Conservation (phyloP, 2,113 vertebrate genomes). For the Taurulus bubalis region DNA sequence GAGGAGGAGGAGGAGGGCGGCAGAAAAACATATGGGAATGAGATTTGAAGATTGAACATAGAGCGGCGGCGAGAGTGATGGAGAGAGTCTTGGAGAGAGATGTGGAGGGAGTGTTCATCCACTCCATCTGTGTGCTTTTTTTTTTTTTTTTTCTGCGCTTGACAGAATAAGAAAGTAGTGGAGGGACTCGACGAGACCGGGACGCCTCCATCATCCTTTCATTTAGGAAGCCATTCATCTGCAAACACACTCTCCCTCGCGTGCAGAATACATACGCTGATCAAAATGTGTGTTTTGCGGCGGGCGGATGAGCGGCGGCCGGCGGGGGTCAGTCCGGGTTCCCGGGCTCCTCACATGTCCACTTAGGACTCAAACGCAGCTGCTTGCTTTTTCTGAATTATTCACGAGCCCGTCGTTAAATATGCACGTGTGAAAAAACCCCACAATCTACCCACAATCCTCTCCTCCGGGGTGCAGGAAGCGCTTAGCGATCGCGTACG, state of each 20-base stretch:
- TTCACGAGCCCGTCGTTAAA: conserved; percentile 80
- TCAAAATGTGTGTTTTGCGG: not conserved
- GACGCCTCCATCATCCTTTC: conserved; percentile 29
- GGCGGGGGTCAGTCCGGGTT: conserved; percentile 58
- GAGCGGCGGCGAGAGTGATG: conserved; percentile 41
- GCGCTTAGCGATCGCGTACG: too few relatives aligned
- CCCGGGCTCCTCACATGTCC: conserved; percentile 71
- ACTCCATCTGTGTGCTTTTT: conserved; percentile 29
- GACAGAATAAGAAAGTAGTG: conserved; percentile 35
- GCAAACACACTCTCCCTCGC: not conserved
- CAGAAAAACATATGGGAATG: conserved; percentile 43
- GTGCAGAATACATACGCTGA: not conserved
- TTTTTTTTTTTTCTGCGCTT: conserved; percentile 19
- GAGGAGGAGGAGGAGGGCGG: not conserved
- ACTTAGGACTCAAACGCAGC: conserved; percentile 79
- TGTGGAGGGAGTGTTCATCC: conserved; percentile 13
- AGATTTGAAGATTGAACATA: conserved; percentile 55
- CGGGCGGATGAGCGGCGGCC: conserved; percentile 42
- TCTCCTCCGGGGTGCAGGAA: conserved; percentile 52
- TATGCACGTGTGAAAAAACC: conserved; percentile 83
- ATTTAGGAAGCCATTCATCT: conserved; percentile 37
- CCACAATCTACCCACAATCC: conserved; percentile 71
- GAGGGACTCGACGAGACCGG: conserved; percentile 16
- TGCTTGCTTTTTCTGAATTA: conserved; percentile 81
- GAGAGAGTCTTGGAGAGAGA: conserved; percentile 43